Percentiles rank a stretch among this genome's conserved stretches.
Evolutionary conservation across 1,140 invertebrate species (phyloP).

Genomic region (Drosophila arizonae): DNA sequence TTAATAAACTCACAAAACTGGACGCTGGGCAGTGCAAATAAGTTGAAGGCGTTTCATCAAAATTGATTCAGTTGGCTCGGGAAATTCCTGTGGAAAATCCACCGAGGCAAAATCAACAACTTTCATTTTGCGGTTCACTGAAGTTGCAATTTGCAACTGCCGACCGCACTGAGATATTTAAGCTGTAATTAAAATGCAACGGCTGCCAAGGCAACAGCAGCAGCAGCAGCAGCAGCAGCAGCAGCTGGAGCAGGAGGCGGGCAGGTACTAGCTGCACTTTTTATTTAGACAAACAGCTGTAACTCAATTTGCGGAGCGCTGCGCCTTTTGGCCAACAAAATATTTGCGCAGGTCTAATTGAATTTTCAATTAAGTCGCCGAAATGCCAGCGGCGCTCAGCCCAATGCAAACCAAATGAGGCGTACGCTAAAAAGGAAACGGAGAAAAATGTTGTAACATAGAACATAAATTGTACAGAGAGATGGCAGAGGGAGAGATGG

Average conservation of each 20-base stretch:
- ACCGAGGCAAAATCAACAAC: conserved; percentile 64
- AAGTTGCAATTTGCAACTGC: conserved; percentile 72
- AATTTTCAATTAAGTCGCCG: conserved; percentile 79
- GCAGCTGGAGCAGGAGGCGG: not conserved
- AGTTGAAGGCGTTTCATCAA: conserved; percentile 50
- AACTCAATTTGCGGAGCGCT: conserved; percentile 66
- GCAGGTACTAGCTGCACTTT: conserved; percentile 44
- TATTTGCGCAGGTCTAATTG: conserved; percentile 81
- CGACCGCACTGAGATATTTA: conserved; percentile 73
- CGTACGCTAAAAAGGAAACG: conserved; percentile 1
- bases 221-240: not conserved
- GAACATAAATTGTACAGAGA: conserved; percentile 54
- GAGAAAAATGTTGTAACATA: conserved; percentile 26
- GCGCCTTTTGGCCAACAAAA: conserved; percentile 54
- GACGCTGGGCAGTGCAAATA: conserved; percentile 42
- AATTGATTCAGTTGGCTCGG: conserved; percentile 56
- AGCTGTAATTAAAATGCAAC: conserved; percentile 80
- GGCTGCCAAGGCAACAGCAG: conserved; percentile 27
- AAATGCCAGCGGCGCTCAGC: conserved; percentile 43
- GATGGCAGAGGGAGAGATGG: too few relatives aligned
- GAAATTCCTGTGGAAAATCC: conserved; percentile 33
- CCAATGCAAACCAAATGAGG: conserved; percentile 70
- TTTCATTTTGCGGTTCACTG: conserved; percentile 75
- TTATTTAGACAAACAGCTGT: conserved; percentile 79
- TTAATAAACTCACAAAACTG: conserved; percentile 48